Base-by-base conservation (phyloP, 2,797 vertebrate species). In the Myiothlypis coronata region DNA sequence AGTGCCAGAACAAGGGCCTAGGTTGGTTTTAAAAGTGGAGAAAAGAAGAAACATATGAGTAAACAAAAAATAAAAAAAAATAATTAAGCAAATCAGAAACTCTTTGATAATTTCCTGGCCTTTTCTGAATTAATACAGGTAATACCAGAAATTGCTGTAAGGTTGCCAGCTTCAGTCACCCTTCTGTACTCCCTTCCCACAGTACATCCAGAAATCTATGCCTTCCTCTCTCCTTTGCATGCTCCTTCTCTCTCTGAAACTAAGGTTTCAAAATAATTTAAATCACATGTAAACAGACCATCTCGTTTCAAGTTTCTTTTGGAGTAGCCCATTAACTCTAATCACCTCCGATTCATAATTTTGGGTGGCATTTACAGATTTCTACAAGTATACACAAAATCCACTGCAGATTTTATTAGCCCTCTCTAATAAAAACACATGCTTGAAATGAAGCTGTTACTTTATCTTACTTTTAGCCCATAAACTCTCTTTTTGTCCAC, bases 331-430 rank as follows among this genome's bases (percentile, higher is more conserved):
- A 61, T 84, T 95, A 96, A 94, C 84, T 79, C 76, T 93, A 53
- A 91, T 94, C 81, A 89, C 59, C 53, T 92, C 90, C 60, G 11
- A 90, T 93, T 94, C 94, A 90, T 95, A 93, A 97, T 93, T 95
- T 93, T 91, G 69, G 76, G 87, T 95, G 89, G 74, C 70, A 72
- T 93, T 96, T 94, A 96, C 84, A 96, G 86, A 94, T 95, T 96
- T 97, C 87, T 93, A 69, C 61, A 83, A 60, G 56, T 87, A 96
- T 79, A 96, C 24, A 67, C 89, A 82, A 79, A 96, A 96, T 89
- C 61, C 59, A 94, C 43, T 94, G 93, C 96, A 96, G 92, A 94
- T 85, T 96, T 97, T 96, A 97, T 97, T 96, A 96, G 89, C 44
- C 5, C 57, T 87, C 80, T 81, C 91, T 96, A 96, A 96, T 97